Conservation (phyloP, 2,797 vertebrate species). For the Xiphorhynchus erythropygius region DNA sequence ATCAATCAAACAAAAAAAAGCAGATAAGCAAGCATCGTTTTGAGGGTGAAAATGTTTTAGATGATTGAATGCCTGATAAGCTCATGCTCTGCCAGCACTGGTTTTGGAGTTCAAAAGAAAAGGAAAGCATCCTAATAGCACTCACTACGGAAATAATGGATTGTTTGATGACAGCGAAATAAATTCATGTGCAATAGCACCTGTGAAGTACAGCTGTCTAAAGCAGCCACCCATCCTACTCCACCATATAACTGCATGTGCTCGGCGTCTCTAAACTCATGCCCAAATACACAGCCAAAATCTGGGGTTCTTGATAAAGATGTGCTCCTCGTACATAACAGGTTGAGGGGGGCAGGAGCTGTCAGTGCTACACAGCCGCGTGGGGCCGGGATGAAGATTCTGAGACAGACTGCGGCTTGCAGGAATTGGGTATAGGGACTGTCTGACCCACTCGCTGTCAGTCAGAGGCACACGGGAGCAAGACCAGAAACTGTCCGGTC, state of each 20-base stretch:
- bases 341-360: accelerated
- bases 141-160: not conserved
- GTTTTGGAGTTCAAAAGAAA: not conserved
- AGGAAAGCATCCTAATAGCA: not conserved
- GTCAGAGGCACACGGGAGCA: not conserved
- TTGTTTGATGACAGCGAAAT: too few relatives aligned
- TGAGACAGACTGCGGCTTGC: accelerated
- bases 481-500: not conserved
- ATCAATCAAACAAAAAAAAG: too few relatives aligned
- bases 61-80: not conserved
- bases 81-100: not conserved
- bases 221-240: not conserved
- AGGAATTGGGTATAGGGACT: accelerated
- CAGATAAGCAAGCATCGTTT: not conserved
- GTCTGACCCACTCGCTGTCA: accelerated
- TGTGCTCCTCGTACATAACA: not conserved
- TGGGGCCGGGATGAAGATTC: too few relatives aligned
- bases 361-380: not conserved
- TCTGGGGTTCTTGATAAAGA: not conserved
- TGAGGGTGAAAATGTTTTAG: not conserved
- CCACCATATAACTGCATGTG: not conserved
- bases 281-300: accelerated
- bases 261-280: not conserved
- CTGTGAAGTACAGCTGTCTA: not conserved
- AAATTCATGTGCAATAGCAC: not conserved